phyloP scores from a whole-genome alignment of 2,797 vertebrate genomes.

The Tapirus indicus region DNA sequence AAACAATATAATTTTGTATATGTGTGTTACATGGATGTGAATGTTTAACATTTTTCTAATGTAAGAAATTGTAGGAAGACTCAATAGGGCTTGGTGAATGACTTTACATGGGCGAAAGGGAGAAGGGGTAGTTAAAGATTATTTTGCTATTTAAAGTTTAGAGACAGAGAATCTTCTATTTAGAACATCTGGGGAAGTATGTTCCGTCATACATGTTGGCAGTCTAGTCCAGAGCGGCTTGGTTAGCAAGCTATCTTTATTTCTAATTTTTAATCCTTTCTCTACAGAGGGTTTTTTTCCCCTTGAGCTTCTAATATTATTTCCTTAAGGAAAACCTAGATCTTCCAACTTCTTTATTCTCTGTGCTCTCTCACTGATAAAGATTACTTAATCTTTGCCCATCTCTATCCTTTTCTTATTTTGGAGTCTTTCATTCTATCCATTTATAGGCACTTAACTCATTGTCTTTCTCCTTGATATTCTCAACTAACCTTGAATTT shows the following conservation, averaged over 20 bases:
- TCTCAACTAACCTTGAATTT: constrained; percentile 50
- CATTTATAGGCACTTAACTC: neutral
- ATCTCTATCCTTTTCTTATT: constrained; percentile 22
- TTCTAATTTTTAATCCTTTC: constrained; percentile 57
- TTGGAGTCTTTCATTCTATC: constrained; percentile 12
- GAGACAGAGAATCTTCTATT: constrained; percentile 28
- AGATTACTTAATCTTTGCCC: constrained; percentile 35
- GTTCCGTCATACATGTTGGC: neutral
- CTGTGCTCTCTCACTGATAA: constrained; percentile 7
- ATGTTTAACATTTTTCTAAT: constrained; percentile 40
- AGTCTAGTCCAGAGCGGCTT: neutral
- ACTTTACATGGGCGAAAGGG: neutral
- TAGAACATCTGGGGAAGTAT: constrained; percentile 35
- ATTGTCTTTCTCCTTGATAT: constrained; percentile 32
- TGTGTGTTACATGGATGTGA: neutral
- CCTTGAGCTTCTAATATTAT: neutral
- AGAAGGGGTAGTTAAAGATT: constrained; percentile 17
- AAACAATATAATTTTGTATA: neutral
- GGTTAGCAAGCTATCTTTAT: neutral
- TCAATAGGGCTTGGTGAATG: constrained; percentile 2
- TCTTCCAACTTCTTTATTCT: constrained; percentile 14
- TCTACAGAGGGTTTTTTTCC: neutral
- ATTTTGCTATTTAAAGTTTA: constrained; percentile 40
- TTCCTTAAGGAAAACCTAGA: constrained; percentile 37
- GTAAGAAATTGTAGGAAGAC: neutral